Evolutionary conservation across 2,888 invertebrate species (phyloP).

Genomic region (Vandiemenella viatica): DNA sequence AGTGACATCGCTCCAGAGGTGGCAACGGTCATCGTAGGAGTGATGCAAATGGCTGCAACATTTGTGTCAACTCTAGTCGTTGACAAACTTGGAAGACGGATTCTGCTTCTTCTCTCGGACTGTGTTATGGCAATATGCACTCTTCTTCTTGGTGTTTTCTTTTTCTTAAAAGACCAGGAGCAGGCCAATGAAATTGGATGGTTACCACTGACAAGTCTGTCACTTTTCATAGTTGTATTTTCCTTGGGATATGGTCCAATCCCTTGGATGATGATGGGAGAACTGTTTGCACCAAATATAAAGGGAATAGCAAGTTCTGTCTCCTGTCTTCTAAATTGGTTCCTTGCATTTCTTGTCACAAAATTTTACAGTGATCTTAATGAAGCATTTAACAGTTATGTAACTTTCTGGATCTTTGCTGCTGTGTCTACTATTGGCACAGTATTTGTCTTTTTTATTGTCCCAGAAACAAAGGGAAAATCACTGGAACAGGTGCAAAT

Average conservation of each 20-base stretch:
- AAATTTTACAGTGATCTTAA: constrained; percentile 45
- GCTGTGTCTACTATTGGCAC: constrained; percentile 47
- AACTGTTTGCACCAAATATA: constrained; percentile 64
- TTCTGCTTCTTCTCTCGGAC: constrained; percentile 57
- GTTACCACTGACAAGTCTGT: constrained; percentile 58
- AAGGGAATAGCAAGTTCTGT: constrained; percentile 62
- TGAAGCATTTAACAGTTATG: constrained; percentile 37
- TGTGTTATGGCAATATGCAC: constrained; percentile 53
- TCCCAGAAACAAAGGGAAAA: constrained; percentile 49
- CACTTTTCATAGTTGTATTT: constrained; percentile 64
- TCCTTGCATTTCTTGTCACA: constrained; percentile 64
- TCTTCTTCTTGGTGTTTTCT: constrained; percentile 55
- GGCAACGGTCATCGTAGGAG: constrained; percentile 68
- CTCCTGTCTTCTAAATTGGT: constrained; percentile 70
- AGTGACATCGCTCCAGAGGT: constrained; percentile 39
- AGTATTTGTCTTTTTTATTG: constrained; percentile 48
- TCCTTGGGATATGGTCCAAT: constrained; percentile 77
- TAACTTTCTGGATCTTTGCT: constrained; percentile 62
- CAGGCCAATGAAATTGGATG: constrained; percentile 37
- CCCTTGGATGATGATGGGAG: constrained; percentile 74
- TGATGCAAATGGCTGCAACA: constrained; percentile 64
- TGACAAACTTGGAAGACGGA: constrained; percentile 63
- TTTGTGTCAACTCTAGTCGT: constrained; percentile 60
- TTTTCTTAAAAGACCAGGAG: constrained; percentile 35
- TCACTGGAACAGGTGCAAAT: constrained; percentile 53